A percentile compares a stretch with the other conserved stretches of the same genome.
These are phyloP conservation scores for Apodemus speciosus DNA, from an alignment of 2,113 vertebrate species.

Conservation along the genomic window DNA sequence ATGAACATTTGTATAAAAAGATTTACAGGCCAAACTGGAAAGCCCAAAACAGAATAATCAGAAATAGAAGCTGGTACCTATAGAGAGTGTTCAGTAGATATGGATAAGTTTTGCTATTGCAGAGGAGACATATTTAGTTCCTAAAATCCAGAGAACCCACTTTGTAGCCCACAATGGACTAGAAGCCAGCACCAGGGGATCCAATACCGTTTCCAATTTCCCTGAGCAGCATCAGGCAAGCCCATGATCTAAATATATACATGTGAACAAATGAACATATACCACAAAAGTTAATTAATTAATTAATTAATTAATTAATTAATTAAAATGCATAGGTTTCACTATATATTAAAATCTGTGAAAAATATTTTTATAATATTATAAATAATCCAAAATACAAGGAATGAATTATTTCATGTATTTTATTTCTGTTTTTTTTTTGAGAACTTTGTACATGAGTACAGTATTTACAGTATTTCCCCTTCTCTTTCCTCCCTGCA, in stretches of 20 bases:
- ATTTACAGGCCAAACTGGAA: conserved; percentile 23
- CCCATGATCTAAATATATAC: no score
- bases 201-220: no score
- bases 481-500: background rate
- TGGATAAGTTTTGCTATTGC: background rate
- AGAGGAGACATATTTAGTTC: background rate
- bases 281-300: background rate
- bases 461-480: background rate
- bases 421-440: background rate
- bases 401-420: background rate
- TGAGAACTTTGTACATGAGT: background rate
- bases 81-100: background rate
- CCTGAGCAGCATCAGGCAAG: no score
- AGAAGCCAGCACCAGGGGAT: no score
- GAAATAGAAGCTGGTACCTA: background rate
- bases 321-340: background rate
- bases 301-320: background rate
- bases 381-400: conserved; percentile 16
- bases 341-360: background rate
- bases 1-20: background rate
- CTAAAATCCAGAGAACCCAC: background rate
- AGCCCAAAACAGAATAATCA: background rate
- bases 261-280: background rate
- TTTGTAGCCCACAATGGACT: background rate
- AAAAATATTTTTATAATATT: background rate